Evolutionary conservation across 2,888 invertebrate species (phyloP), one percentile per base, ranked within the genome.

Genomic region (Rhopalosiphum nymphaeae): DNA sequence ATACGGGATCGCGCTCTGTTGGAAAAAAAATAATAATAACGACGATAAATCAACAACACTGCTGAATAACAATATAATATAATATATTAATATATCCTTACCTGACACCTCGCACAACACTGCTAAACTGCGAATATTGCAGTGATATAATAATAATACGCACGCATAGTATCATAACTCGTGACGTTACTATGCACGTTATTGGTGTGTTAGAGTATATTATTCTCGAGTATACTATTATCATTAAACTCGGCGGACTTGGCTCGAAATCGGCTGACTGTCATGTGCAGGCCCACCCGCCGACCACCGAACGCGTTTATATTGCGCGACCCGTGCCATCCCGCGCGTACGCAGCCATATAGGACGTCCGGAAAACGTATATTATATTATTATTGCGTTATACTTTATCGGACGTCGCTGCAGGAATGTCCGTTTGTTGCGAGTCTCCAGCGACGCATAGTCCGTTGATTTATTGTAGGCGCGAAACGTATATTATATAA

Each of bases 391-490:
- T 85, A 86, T 86, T 16, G 86, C 86, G 78, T 78, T 91, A 86
- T 67, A 89, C 89, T 84, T 93, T 89, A 89, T 89, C 89, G 46
- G 57, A 57, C 61, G 49, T 89, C 53, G 29, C 44, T 29, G 29
- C 87, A 42, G 86, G 67, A n/a, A 84, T 85, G 88, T 89, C 93
- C 78, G 53, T 78, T 78, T 36, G 78, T 57, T 25, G 89, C 16
- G 78, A 93, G 53, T 93, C 93, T 89, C 84, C 93, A n/a, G 93
- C 61, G 53, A 89, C 53, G 67, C 67, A 84, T 53, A 53, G 53
- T 84, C 78, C 53, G 89, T 89, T 89, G 93, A 93, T 93, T 93
- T 93, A 93, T 93, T 46, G 57, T 42, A 42, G 26, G 57, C 57
- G 29, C 46, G 78, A 78, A 78, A 61, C 57, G 42, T 49, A 53